phyloP scores from a whole-genome alignment of 2,113 vertebrate genomes.

The Ciconia stormi region DNA sequence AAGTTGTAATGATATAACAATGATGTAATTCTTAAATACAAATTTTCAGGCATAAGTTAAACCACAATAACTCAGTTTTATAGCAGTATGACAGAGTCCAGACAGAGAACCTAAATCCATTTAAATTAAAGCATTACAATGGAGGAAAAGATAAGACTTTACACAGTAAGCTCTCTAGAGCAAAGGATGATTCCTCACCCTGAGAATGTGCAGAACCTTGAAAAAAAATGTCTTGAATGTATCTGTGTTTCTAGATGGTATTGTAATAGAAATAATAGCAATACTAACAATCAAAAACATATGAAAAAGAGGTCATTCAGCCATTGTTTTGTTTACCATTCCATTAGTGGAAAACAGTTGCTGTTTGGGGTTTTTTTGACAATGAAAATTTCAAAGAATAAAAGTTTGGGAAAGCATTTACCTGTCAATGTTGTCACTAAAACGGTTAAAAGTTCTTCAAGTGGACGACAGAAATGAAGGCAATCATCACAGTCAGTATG shows the following conservation, averaged over 20 bases:
- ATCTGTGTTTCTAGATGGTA: neutral
- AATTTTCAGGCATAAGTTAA: neutral
- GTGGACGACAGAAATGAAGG: neutral
- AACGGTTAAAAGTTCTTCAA: neutral
- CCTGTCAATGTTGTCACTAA: neutral
- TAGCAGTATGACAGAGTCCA: neutral
- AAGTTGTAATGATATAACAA: neutral
- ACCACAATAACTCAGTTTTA: neutral
- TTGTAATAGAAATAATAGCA: neutral
- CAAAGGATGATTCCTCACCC: neutral
- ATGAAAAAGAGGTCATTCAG: neutral
- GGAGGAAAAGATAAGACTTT: neutral
- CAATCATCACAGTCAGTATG: neutral
- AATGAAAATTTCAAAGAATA: neutral
- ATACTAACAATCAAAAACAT: neutral
- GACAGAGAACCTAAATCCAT: neutral
- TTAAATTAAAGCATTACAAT: neutral
- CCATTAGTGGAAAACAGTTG: neutral
- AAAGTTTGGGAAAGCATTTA: neutral
- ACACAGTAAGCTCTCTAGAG: neutral
- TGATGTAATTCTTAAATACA: neutral
- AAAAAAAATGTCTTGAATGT: neutral
- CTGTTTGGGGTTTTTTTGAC: neutral
- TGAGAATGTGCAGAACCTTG: neutral
- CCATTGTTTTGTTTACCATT: neutral